Evolutionary conservation across 2,888 invertebrate genomes (phyloP), one percentile per base, ranked within the genome.

Genomic region (Caenorhabditis becei): DNA sequence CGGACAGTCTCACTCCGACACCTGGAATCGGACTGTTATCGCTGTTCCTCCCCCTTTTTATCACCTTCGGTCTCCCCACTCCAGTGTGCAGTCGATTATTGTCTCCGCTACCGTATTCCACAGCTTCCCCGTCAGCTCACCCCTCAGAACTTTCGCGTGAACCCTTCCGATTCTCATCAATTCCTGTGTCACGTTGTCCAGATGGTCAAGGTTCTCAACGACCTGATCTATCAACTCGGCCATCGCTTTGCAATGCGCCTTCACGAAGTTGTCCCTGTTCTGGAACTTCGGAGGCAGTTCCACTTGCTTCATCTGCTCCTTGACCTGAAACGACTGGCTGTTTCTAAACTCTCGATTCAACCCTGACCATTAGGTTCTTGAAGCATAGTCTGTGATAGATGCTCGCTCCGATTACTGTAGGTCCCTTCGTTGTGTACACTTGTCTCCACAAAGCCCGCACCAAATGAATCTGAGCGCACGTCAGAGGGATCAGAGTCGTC

Each of bases 61-160:
- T 32, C n/a, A 86, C 86, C 86, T 81, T 41, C 87, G 77, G 61
- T 91, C 91, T n/a, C 91, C 91, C 91, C 91, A 91, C 71, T 91
- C 91, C 26, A 91, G 77, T 8, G 90, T 91, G 66, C 89, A 90
- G 74, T 91, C 90, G 41, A 91, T 90, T 61, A 90, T 89, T 1
- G 89, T 88, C 78, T 90, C 90, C 2, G 90, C 90, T 2, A 89
- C 87, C 47, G 84, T 82, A 77, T 89, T 89, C 89, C 89, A 90
- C 53, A 90, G 49, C 72, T 90, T 90, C 41, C 88, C 85, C 4
- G 88, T 88, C 51, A 90, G 72, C 56, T 88, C 88, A 44, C 90
- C 90, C n/a, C 84, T 56, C 11, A 88, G 54, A 37, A 90, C 63
- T 26, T 86, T 82, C 1, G 90, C 90, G 71, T 90, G 90, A 2